Conservation (phyloP, 1,140 invertebrate species). For the Hyles euphorbiae region DNA sequence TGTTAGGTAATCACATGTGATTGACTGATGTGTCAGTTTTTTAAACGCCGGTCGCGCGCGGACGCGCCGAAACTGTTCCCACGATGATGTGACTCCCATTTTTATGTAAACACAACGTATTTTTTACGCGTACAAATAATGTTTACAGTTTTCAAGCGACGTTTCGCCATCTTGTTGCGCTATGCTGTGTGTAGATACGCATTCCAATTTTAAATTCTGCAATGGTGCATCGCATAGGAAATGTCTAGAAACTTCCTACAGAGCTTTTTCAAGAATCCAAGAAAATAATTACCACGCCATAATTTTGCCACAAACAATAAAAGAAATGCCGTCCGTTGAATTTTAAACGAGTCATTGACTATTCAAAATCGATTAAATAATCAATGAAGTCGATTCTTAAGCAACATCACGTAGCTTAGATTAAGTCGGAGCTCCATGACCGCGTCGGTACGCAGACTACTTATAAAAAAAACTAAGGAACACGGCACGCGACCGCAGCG, state of each 20-base stretch:
- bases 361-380: conserved; percentile 27
- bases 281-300: not conserved
- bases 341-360: conserved; percentile 19
- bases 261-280: not conserved
- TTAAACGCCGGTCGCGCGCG: not conserved
- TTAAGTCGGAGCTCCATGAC: conserved; percentile 6
- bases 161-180: no score
- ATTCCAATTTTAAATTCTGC: no score
- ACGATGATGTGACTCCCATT: not conserved
- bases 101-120: no score
- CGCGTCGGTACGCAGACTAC: not conserved
- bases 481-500: conserved; percentile 49
- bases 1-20: conserved; percentile 8
- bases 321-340: conserved; percentile 8
- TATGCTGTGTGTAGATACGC: no score
- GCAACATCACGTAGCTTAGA: conserved; percentile 19
- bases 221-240: no score
- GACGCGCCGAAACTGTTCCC: not conserved
- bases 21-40: conserved; percentile 9
- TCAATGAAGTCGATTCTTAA: conserved; percentile 22
- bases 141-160: no score
- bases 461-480: conserved; percentile 30
- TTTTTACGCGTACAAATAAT: no score
- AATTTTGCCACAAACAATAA: conserved; percentile 6
- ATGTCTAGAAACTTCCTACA: no score